Conservation (phyloP, 1,140 invertebrate genomes). For the Scaptomyza hsui region DNA sequence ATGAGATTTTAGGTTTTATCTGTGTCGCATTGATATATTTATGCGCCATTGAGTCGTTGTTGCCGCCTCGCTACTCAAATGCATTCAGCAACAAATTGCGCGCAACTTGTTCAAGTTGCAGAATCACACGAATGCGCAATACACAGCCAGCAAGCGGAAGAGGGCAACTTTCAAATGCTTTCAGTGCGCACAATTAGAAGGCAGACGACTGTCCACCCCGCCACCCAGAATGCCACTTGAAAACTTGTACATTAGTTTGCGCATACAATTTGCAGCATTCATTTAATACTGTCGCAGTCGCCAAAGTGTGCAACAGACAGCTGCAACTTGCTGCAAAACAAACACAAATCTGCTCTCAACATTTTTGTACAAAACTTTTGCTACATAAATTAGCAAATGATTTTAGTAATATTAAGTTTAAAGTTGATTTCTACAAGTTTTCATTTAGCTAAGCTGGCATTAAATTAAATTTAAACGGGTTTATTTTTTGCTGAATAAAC, state of each 20-base stretch:
- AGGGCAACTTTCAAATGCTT: constrained; percentile 66
- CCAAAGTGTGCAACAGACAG: constrained; percentile 39
- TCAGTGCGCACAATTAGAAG: constrained; percentile 73
- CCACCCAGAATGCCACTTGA: constrained; percentile 22
- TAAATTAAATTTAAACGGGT: not conserved
- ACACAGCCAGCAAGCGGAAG: not conserved
- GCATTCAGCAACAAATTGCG: constrained; percentile 73
- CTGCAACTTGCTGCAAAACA: constrained; percentile 1
- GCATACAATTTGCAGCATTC: constrained; percentile 48
- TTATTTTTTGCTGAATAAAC: not conserved
- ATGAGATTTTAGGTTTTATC: not conserved
- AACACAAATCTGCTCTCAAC: not conserved
- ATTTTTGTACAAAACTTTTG: constrained; percentile 9
- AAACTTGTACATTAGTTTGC: constrained; percentile 49
- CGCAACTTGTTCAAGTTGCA: constrained; percentile 63
- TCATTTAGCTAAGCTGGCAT: not conserved
- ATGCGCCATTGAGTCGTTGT: constrained; percentile 59
- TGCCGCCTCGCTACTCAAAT: constrained; percentile 48
- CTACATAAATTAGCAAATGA: constrained; percentile 1
- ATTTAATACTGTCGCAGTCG: constrained; percentile 39
- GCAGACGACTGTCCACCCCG: constrained; percentile 7
- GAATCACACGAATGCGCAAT: constrained; percentile 45
- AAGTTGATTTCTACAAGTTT: not conserved
- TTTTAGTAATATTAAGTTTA: not conserved
- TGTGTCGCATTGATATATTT: constrained; percentile 62